Evolutionary conservation across 2,113 vertebrate species (phyloP).

Genomic region (Daphoenositta chrysoptera): DNA sequence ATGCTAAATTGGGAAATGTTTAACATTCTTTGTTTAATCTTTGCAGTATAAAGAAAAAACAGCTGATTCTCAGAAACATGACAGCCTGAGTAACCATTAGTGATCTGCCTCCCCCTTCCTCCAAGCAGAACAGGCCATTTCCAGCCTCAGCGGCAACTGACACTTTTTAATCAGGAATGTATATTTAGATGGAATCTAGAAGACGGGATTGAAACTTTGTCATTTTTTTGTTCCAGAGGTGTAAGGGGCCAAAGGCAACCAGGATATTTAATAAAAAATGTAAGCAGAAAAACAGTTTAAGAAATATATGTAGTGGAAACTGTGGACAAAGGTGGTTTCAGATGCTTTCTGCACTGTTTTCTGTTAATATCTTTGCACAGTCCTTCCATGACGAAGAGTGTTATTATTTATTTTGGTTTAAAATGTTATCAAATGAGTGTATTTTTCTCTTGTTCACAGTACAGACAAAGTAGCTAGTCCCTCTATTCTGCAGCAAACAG

Average conservation of each 20-base stretch:
- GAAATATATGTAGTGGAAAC: not conserved
- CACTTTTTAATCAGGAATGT: not conserved
- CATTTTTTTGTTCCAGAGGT: not conserved
- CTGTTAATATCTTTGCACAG: not conserved
- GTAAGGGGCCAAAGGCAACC: not conserved
- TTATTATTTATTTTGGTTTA: not conserved
- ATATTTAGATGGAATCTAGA: not conserved
- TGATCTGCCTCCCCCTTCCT: constrained; percentile 15
- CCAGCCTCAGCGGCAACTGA: not conserved
- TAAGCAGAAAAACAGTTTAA: not conserved
- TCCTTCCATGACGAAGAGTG: not conserved
- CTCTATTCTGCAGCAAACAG: not conserved
- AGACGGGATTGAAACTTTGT: not conserved
- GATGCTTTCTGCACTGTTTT: not conserved
- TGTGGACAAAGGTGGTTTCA: not conserved
- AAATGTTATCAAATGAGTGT: not conserved
- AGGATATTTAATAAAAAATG: not conserved
- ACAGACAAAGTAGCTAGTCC: not conserved
- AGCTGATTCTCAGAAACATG: constrained; percentile 53
- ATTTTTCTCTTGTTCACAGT: not conserved
- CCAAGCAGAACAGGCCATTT: not conserved
- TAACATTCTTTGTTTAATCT: constrained; percentile 45
- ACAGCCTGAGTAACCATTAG: not conserved
- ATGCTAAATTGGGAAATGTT: constrained; percentile 53
- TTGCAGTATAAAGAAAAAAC: constrained; percentile 37